These are phyloP conservation scores for Hippasteria phrygiana DNA, from an alignment of 53 echinoderm and acorn worm genomes.

Conservation along the genomic window DNA sequence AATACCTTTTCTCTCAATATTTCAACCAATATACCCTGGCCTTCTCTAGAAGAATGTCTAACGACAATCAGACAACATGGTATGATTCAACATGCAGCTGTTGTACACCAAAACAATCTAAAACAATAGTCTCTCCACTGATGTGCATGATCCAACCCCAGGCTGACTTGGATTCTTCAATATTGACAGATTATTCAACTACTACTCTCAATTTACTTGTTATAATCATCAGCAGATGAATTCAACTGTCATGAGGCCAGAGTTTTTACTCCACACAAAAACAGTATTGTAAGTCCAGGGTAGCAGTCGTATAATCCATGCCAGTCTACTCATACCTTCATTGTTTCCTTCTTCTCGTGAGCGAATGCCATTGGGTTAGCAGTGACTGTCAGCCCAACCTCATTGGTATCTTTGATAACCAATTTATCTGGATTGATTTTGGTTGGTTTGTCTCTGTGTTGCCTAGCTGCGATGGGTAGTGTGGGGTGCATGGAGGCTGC, in stretches of 20 bases:
- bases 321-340: slow-evolving; percentile 37
- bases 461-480: slow-evolving; percentile 38
- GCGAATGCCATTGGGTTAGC: slow-evolving; percentile 93
- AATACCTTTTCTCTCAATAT: slow-evolving; percentile 7
- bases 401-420: slow-evolving; percentile 81
- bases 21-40: background rate
- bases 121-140: no score
- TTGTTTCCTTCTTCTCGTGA: slow-evolving; percentile 75
- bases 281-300: slow-evolving; percentile 3
- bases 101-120: no score
- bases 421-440: slow-evolving; percentile 60
- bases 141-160: no score
- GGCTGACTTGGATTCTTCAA: background rate
- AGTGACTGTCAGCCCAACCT: slow-evolving; percentile 82
- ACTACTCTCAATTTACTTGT: background rate
- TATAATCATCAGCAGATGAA: background rate
- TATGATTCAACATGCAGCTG: no score
- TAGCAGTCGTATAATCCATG: background rate
- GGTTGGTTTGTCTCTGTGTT: slow-evolving; percentile 31
- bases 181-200: background rate
- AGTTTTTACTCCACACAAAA: background rate
- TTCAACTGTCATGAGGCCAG: background rate
- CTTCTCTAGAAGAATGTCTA: background rate
- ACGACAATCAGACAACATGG: background rate
- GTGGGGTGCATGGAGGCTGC: slow-evolving; percentile 39